Percentiles rank a stretch among this genome's conserved stretches.
phyloP scores from a whole-genome alignment of 1,140 invertebrate species.

The Leptestheria dahalacensis region DNA sequence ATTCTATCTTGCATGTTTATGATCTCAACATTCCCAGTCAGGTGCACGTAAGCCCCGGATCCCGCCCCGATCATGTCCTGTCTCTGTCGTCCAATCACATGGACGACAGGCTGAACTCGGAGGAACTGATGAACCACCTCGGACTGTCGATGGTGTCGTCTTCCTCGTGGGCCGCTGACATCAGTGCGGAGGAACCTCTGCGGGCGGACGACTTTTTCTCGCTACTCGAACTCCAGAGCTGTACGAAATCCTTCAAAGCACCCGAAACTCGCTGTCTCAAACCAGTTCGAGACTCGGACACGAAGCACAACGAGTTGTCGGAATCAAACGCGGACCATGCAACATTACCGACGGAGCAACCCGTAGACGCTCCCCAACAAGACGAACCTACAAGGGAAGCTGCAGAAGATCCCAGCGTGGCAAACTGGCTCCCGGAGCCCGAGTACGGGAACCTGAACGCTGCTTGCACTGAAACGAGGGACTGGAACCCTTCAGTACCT shows the following conservation, averaged over 20 bases:
- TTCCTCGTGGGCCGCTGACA: constrained; percentile 6
- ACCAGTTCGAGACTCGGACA: too few relatives aligned
- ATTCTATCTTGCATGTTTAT: background rate
- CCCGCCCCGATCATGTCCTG: constrained; percentile 7
- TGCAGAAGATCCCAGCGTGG: background rate
- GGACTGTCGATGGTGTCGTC: constrained; percentile 8
- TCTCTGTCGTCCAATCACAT: background rate
- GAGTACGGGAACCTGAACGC: background rate
- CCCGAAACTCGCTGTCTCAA: background rate
- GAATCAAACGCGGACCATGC: too few relatives aligned
- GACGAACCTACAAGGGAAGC: background rate
- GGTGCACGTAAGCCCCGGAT: constrained; percentile 21
- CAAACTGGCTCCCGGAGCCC: background rate
- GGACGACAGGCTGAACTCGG: constrained; percentile 4
- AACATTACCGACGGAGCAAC: background rate
- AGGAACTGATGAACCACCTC: constrained; percentile 14
- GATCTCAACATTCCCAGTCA: constrained; percentile 22
- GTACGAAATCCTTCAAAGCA: background rate
- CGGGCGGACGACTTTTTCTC: constrained; percentile 72
- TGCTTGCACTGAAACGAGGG: background rate
- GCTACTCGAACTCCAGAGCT: constrained; percentile 61
- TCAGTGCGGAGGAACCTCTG: constrained; percentile 22
- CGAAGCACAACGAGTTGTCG: too few relatives aligned
- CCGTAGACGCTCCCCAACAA: background rate
- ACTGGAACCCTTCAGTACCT: background rate